Evolutionary conservation across 2,797 vertebrate species (phyloP).

Genomic region (Tragelaphus eurycerus): DNA sequence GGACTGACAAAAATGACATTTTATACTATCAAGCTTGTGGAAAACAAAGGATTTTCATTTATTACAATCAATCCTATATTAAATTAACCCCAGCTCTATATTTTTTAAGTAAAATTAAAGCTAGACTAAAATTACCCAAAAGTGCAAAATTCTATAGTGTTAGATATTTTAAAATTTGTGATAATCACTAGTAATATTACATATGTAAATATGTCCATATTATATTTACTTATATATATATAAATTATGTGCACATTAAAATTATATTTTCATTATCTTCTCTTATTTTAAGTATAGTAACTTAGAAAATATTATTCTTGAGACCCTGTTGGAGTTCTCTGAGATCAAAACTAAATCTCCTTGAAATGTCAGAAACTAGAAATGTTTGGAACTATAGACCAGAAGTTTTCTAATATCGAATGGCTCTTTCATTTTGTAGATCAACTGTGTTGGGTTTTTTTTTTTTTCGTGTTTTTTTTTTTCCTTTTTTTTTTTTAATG

Average conservation of each 20-base stretch:
- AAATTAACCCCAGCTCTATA: background rate
- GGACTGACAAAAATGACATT: background rate
- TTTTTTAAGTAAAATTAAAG: background rate
- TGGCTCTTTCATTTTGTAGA: background rate
- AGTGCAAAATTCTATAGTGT: background rate
- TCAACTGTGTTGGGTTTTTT: background rate
- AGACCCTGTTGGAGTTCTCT: background rate
- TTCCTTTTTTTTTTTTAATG: background rate
- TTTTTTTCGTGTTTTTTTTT: background rate
- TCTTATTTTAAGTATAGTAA: background rate
- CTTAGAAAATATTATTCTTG: background rate
- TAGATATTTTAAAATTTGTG: background rate
- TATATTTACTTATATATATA: background rate
- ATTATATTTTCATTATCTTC: background rate
- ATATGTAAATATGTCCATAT: background rate
- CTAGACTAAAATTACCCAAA: background rate
- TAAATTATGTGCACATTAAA: background rate
- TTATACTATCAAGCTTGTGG: background rate
- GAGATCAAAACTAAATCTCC: background rate
- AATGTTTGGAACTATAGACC: background rate
- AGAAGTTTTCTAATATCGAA: background rate
- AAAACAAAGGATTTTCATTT: background rate
- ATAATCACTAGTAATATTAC: background rate
- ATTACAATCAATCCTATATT: background rate
- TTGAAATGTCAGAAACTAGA: background rate